phyloP scores from a whole-genome alignment of 2,113 vertebrate species.

The Noctilio leporinus region DNA sequence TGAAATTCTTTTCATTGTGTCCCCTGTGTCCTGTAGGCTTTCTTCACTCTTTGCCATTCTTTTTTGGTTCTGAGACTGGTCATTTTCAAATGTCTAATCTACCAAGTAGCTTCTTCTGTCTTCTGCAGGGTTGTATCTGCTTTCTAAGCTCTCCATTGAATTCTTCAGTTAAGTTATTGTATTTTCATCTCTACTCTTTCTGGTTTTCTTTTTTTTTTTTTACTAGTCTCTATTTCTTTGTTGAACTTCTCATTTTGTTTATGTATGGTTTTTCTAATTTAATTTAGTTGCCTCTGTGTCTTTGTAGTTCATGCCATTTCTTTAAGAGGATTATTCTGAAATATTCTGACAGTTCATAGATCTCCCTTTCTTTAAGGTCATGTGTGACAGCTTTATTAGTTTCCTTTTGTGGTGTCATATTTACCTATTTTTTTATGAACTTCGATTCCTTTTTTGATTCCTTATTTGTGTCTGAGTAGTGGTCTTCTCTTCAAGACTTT shows the following conservation, averaged over 20 bases:
- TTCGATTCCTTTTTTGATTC: not conserved
- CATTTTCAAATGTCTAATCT: not conserved
- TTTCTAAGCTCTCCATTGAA: not conserved
- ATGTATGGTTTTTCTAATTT: not conserved
- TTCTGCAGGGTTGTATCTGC: not conserved
- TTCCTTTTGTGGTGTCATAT: not conserved
- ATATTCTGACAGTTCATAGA: not conserved
- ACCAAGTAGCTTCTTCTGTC: not conserved
- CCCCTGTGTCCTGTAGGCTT: not conserved
- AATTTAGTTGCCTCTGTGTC: not conserved
- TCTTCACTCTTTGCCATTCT: not conserved
- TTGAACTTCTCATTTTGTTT: not conserved
- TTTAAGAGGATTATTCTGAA: not conserved
- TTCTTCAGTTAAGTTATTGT: not conserved
- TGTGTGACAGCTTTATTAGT: not conserved
- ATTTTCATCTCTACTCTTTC: not conserved
- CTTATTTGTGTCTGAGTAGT: not conserved
- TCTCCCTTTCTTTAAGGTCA: not conserved
- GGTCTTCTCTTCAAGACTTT: not conserved
- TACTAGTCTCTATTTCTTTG: not conserved
- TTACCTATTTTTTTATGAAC: not conserved
- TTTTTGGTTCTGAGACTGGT: not conserved
- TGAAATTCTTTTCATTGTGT: not conserved
- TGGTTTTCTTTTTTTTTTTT: not conserved
- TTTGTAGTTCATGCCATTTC: not conserved